Base-by-base conservation (phyloP, 2,888 invertebrate genomes). In the Cheilosia vernalis region DNA sequence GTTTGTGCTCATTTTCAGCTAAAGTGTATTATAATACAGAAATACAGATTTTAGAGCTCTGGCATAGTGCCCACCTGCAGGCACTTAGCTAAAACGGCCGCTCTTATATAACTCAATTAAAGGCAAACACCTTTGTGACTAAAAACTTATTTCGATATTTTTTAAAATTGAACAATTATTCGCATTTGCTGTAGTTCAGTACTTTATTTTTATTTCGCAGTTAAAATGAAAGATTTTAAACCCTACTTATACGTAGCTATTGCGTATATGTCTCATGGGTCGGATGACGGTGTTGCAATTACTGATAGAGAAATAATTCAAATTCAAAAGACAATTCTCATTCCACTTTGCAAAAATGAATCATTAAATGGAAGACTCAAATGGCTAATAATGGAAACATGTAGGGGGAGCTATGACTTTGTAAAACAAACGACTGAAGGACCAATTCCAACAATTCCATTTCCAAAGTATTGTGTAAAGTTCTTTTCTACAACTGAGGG, bases 401-500 rank as follows among this genome's bases (percentile, higher is more conserved):
- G 77, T 13, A 61, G 47, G 19, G 77, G 77, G 10, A 17, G n/a
- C 2, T 61, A 69, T 17, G 77, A 77, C 17, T 77, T 67, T 19
- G 13, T 55, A 13, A 10, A 37, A n/a, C 19, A 24, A 42, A 6
- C 10, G 17, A 10, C 49, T 4, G 72, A 79, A 79, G 72, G 79
- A 13, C 42, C 49, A 10, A 4, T 2, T 13, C 3, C 9, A 27
- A 6, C 5, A 13, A 15, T 51, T 13, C n/a, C 49, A 24, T 72
- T 42, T 60, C 72, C 72, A 19, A 27, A 10, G 5, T 79, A 79
- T 17, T 72, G n/a, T 44, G 42, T 27, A 15, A 72, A 66, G 9
- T 72, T 66, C 51, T 79, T 60, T 60, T 58, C 79, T 19, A 55
- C 79, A 5, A 49, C 79, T 53, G 40, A 64, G 9, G 51, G 79